Evolutionary conservation across 2,888 invertebrate genomes (phyloP).

Genomic region (Saturnia pavonia): DNA sequence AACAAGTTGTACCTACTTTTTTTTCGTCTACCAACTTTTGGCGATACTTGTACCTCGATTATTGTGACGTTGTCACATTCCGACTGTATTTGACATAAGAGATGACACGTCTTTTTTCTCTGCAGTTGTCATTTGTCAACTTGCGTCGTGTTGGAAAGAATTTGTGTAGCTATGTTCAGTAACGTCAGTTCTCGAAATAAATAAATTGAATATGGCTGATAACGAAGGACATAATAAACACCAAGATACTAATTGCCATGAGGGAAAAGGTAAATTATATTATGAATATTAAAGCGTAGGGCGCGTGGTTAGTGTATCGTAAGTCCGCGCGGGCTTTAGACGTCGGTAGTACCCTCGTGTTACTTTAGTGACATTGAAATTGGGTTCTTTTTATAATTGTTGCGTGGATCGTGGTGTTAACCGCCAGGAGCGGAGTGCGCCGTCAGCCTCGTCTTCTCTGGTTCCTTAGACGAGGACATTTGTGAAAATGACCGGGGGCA

Average conservation of each 20-base stretch:
- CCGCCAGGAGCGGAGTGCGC: slow-evolving; percentile 61
- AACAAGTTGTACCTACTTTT: too few relatives aligned
- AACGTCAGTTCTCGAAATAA: slow-evolving; percentile 76
- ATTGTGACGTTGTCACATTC: too few relatives aligned
- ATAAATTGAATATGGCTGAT: slow-evolving; percentile 80
- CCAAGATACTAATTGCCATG: slow-evolving; percentile 74
- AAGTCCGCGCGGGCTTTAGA: slow-evolving; percentile 54
- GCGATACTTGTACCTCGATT: too few relatives aligned
- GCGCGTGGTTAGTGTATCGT: slow-evolving; percentile 64
- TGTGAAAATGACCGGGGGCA: slow-evolving; percentile 71
- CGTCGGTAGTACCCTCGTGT: slow-evolving; percentile 71
- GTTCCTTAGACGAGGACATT: slow-evolving; percentile 45
- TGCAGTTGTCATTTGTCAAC: slow-evolving; percentile 67
- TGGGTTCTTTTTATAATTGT: slow-evolving; percentile 81
- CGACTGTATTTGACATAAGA: slow-evolving; percentile 46
- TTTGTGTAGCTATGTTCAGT: slow-evolving; percentile 78
- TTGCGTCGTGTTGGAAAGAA: slow-evolving; percentile 79
- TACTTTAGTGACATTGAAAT: slow-evolving; percentile 79
- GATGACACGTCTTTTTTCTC: slow-evolving; percentile 64
- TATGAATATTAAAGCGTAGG: slow-evolving; percentile 70
- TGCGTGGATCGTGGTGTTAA: slow-evolving; percentile 77
- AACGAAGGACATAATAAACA: slow-evolving; percentile 77
- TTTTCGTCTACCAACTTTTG: too few relatives aligned
- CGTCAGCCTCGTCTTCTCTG: slow-evolving; percentile 55
- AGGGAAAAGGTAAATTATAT: slow-evolving; percentile 79